A percentile compares a stretch with the other conserved stretches of the same genome.
Conservation (phyloP, 2,797 vertebrate genomes). For the Geotrypetes seraphini region DNA sequence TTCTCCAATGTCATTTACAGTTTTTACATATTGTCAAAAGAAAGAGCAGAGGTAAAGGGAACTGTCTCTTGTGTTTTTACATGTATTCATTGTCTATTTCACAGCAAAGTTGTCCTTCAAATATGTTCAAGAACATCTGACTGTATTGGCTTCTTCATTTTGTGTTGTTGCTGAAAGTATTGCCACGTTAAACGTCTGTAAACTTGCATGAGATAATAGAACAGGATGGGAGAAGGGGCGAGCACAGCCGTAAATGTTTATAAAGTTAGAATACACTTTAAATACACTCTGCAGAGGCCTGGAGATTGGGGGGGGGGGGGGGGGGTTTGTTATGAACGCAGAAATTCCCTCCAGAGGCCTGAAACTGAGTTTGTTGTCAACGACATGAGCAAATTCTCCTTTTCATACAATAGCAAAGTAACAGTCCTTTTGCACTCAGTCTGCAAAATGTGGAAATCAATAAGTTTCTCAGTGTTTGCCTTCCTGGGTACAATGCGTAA, state of each 20-base stretch:
- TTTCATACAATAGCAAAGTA: constrained; percentile 62
- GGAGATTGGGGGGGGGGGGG: too few species aligned
- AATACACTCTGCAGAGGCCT: constrained; percentile 52
- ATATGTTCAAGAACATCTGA: constrained; percentile 15
- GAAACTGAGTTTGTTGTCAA: constrained; percentile 40
- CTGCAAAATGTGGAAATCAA: too few species aligned
- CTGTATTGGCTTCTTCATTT: constrained; percentile 38
- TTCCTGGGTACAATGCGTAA: too few species aligned
- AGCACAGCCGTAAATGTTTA: constrained; percentile 62
- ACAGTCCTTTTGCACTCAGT: constrained; percentile 68
- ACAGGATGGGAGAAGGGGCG: constrained; percentile 20
- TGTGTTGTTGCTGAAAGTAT: constrained; percentile 37
- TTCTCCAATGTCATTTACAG: constrained; percentile 10
- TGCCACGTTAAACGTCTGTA: constrained; percentile 51
- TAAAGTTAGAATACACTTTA: constrained; percentile 34
- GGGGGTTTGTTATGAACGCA: constrained; percentile 52
- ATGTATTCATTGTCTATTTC: constrained; percentile 34
- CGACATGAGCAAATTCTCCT: constrained; percentile 43
- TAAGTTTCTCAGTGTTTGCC: too few species aligned
- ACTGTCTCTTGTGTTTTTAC: constrained; percentile 36
- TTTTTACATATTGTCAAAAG: constrained; percentile 32
- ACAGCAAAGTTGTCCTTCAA: constrained; percentile 40
- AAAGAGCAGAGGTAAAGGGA: constrained; percentile 34
- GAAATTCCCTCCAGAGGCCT: constrained; percentile 19
- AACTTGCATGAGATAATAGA: constrained; percentile 46